Base-by-base conservation (phyloP, 2,113 vertebrate species). In the Petaurus breviceps region DNA sequence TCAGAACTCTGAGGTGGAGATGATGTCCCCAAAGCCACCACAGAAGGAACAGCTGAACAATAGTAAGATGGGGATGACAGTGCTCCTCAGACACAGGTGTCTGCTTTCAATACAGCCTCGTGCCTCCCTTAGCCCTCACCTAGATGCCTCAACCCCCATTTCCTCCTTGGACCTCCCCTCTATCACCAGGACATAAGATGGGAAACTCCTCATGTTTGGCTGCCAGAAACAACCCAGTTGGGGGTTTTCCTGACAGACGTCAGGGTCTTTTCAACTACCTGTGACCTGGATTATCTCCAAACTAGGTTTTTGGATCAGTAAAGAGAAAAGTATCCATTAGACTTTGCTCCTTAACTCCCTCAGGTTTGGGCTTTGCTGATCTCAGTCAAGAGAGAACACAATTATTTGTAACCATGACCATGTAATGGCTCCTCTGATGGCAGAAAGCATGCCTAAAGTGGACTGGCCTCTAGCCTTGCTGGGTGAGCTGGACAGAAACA, bases 271-370 rank as follows among this genome's bases (percentile, higher is more conserved):
- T 61, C 31, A 77, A n/a, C 61, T n/a, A n/a, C 37, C 57, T n/a
- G 12, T 77, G 61, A 77, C 9, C 55, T 28, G 9, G 55, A 61
- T 31, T 92, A 95, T 53, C 22, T 92, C 47, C 93, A 51, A 94
- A 77, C 57, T 93, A 49, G 51, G 14, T 94, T 95, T 97, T 93
- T 53, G 93, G 52, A 43, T 89, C 2, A 31, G 49, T 61, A 95
- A 95, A 92, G 92, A 51, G 94, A n/a, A 91, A 95, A 92, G 51
- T 43, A n/a, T 50, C 46, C 50, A 0, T 61, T 95, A 93, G 95
- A 49, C 37, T 94, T 68, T 93, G 50, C 6, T 95, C 61, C 46
- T 51, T 91, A 12, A 84, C 37, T 92, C 53, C 55, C 89, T 51
- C 50, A 91, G 51, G 91, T 90, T 94, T 96, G 89, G 37, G n/a